Percentiles rank a stretch among this genome's conserved stretches.
Evolutionary conservation across 2,113 vertebrate species (phyloP).

Genomic region (Triplophysa siluroides): DNA sequence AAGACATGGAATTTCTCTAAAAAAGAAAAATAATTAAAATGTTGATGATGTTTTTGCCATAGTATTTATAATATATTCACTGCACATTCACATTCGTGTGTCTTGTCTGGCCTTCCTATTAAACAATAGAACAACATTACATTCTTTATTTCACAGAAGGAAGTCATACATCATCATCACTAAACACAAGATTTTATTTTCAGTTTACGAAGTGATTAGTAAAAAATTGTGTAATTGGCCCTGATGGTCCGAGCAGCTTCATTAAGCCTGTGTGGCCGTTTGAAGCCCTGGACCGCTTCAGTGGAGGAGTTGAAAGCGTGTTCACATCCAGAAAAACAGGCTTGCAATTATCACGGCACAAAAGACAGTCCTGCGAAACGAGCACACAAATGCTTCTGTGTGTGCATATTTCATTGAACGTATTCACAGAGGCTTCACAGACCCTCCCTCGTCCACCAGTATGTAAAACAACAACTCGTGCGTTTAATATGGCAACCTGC

Average conservation of each 20-base stretch:
- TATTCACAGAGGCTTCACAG: background rate
- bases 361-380: conserved; percentile 12
- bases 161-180: no score
- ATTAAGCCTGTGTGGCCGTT: conserved; percentile 12
- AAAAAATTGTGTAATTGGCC: background rate
- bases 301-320: conserved; percentile 11
- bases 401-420: background rate
- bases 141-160: no score
- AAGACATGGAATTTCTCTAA: no score
- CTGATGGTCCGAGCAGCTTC: conserved; percentile 12
- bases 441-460: background rate
- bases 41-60: no score
- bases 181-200: background rate
- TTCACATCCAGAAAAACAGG: conserved; percentile 7
- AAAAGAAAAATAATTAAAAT: no score
- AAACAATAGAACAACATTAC: no score
- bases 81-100: no score
- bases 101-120: no score
- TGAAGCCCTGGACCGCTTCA: background rate
- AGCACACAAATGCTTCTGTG: background rate
- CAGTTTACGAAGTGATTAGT: background rate
- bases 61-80: no score
- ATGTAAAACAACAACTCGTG: background rate
- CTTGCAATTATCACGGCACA: conserved; percentile 28
- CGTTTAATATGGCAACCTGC: background rate